These are phyloP conservation scores for Forbesichthys agassizii DNA, from an alignment of 2,113 vertebrate species.

Conservation along the genomic window DNA sequence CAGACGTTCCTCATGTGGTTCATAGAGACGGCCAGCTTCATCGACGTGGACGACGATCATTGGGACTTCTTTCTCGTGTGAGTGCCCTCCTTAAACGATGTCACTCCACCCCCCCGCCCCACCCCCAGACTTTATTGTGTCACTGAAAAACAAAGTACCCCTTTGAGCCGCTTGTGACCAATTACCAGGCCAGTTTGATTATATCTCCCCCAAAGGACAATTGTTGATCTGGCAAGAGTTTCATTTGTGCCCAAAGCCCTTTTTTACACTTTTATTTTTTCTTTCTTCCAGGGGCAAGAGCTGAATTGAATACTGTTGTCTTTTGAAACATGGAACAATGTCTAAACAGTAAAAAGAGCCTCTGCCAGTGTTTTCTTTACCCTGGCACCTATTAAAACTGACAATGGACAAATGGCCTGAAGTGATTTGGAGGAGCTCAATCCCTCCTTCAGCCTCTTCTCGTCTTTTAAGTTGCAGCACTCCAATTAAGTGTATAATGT, in stretches of 20 bases:
- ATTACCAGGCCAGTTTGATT: slow-evolving; percentile 98
- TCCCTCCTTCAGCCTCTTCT: slow-evolving; percentile 81
- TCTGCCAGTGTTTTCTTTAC: slow-evolving; percentile 99
- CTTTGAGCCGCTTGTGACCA: slow-evolving; percentile 90
- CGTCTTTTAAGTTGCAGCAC: slow-evolving; percentile 93
- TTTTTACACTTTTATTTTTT: slow-evolving; percentile 86
- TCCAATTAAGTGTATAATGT: slow-evolving; percentile 99
- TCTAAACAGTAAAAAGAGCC: slow-evolving; percentile 99
- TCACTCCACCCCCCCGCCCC: slow-evolving; percentile 56
- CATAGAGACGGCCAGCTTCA: slow-evolving; percentile 99
- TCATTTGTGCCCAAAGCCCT: slow-evolving; percentile 83
- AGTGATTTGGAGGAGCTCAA: slow-evolving; percentile 99
- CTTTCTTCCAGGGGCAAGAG: slow-evolving; percentile 87
- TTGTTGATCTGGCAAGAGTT: slow-evolving; percentile 97
- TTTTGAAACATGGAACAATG: slow-evolving; percentile 96
- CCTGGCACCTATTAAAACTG: slow-evolving; percentile 97
- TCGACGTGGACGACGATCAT: slow-evolving; percentile 97
- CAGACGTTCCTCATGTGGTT: slow-evolving; percentile 99
- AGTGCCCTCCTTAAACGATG: slow-evolving; percentile 89
- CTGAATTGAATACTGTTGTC: slow-evolving; percentile 99
- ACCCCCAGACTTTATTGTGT: slow-evolving; percentile 77
- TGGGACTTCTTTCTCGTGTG: slow-evolving; percentile 99
- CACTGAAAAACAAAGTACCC: slow-evolving; percentile 79
- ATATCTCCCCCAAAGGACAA: slow-evolving; percentile 91
- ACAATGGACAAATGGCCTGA: slow-evolving; percentile 99